These are phyloP conservation scores for Colistium nudipinnis DNA, from an alignment of 2,113 vertebrate genomes.

Conservation along the genomic window DNA sequence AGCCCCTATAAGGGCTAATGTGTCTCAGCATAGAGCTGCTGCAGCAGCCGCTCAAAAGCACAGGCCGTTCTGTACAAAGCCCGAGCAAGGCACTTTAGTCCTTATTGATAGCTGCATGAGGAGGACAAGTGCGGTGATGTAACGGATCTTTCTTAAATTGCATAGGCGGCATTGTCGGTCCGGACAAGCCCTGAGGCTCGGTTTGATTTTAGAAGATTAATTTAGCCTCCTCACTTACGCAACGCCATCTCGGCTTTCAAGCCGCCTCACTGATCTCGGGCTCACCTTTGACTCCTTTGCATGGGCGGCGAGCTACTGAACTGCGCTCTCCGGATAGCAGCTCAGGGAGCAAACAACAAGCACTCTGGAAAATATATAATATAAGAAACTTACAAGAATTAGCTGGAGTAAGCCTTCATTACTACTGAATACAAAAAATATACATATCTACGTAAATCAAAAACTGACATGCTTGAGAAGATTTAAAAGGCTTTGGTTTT, in stretches of 20 bases:
- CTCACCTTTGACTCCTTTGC: slow-evolving; percentile 72
- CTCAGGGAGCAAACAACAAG: slow-evolving; percentile 49
- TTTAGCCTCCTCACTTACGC: slow-evolving; percentile 75
- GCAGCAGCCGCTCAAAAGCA: slow-evolving; percentile 26
- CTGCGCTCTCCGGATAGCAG: slow-evolving; percentile 55
- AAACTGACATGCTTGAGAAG: background rate
- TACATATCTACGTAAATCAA: background rate
- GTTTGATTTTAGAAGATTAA: slow-evolving; percentile 77
- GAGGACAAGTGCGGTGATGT: slow-evolving; percentile 66
- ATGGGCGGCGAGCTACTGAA: slow-evolving; percentile 69
- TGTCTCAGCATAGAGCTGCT: slow-evolving; percentile 8
- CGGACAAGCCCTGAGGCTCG: slow-evolving; percentile 62
- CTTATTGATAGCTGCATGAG: slow-evolving; percentile 65
- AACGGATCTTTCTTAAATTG: slow-evolving; percentile 73
- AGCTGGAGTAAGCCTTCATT: too few species aligned
- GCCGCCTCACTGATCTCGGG: slow-evolving; percentile 62
- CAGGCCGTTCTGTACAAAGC: slow-evolving; percentile 41
- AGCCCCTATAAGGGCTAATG: slow-evolving; percentile 19
- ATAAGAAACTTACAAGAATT: too few species aligned
- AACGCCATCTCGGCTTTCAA: slow-evolving; percentile 74
- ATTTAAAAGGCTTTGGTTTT: background rate
- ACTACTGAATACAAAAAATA: slow-evolving; percentile 12
- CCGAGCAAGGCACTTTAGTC: slow-evolving; percentile 53
- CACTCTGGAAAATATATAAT: slow-evolving; percentile 27
- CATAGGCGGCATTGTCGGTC: slow-evolving; percentile 72